Base-by-base conservation (phyloP, 2,888 invertebrate genomes). In the Dryocosmus kuriphilus region DNA sequence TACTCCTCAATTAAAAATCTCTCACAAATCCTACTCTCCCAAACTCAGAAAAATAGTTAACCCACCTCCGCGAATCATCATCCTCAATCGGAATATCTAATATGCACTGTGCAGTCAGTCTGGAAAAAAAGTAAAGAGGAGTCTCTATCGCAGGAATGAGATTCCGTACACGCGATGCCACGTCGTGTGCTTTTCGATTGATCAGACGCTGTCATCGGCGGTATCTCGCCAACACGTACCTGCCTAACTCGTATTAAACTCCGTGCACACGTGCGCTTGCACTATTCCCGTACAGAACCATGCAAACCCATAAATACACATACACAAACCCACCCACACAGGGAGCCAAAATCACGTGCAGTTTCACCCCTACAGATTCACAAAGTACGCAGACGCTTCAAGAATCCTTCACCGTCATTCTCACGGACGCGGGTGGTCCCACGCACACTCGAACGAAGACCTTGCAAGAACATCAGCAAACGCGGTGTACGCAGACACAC, bases 401-500 rank as follows among this genome's bases (percentile, higher is more conserved):
- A 71, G 71, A 71, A 71, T 71, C 24, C 24, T 51, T 46, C 71
- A 71, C 71, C n/a, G 51, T 57, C 24, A 24, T 22, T 24, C 11
- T 24, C 24, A 71, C 51, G 30, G 19, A 30, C 11, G 24, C 46
- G 11, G 71, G 71, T 19, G 51, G 46, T 30, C 16, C 30, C 71
- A 71, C 71, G 6, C 46, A 71, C 71, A 71, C 51, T 51, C 46
- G 51, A n/a, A 30, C 27, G 51, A 71, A 27, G 71, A 71, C 71
- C 71, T 71, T 71, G 71, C 51, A 71, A 71, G 71, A 71, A 71
- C 71, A 71, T 51, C 46, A 71, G 71, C 46, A 51, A 71, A 71
- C 51, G 65, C 80, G 82, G 77, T 79, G 81, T 85, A 87, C 89
- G 85, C 88, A 89, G 89, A 88, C 88, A 89, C 85, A 84, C 84